A percentile compares a stretch with the other conserved stretches of the same genome.
Evolutionary conservation across 2,113 vertebrate species (phyloP).

Genomic region (Eurystomus gularis): DNA sequence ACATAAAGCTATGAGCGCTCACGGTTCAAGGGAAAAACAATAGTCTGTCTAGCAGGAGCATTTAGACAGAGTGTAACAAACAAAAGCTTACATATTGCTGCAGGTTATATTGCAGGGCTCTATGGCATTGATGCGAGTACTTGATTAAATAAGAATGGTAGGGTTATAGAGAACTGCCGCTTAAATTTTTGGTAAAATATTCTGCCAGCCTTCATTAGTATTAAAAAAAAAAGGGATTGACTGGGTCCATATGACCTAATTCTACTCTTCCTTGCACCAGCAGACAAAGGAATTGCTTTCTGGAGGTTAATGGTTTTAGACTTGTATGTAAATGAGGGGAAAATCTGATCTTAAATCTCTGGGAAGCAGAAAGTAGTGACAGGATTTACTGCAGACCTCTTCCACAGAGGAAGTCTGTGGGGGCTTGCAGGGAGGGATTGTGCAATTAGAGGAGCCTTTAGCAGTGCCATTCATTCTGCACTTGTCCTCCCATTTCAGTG

Average conservation of each 20-base stretch:
- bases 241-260: conserved; percentile 22
- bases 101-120: neutral
- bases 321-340: conserved; percentile 34
- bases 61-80: conserved; percentile 6
- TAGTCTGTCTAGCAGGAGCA: neutral
- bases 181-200: neutral
- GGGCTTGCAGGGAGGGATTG: neutral
- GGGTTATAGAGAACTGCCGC: neutral
- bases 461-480: neutral
- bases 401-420: neutral
- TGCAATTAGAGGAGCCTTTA: neutral
- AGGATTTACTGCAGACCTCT: conserved; percentile 23
- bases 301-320: conserved; percentile 50
- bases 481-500: neutral
- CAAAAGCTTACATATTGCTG: neutral
- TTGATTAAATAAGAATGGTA: neutral
- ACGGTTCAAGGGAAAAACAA: neutral
- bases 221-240: neutral
- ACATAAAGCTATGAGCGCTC: neutral
- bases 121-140: neutral
- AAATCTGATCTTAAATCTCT: conserved; percentile 46
- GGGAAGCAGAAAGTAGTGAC: neutral
- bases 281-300: neutral
- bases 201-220: neutral
- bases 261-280: neutral